These are phyloP conservation scores for Sitophilus oryzae DNA, from an alignment of 1,140 invertebrate genomes.

Conservation along the genomic window DNA sequence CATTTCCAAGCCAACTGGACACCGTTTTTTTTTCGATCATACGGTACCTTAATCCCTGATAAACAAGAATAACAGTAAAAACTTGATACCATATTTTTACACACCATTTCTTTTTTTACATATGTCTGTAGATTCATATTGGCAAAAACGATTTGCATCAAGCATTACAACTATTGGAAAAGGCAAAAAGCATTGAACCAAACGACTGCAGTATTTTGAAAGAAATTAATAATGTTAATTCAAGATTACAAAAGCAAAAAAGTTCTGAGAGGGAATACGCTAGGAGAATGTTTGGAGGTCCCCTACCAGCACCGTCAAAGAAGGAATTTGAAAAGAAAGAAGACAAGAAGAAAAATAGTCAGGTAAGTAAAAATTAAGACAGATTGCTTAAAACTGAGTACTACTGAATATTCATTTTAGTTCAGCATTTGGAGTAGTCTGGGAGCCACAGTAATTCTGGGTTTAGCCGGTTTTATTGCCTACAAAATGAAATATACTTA, in stretches of 20 bases:
- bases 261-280: constrained; percentile 38
- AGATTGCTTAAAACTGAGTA: neutral
- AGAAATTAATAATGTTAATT: constrained; percentile 30
- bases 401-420: constrained; percentile 38
- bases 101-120: neutral
- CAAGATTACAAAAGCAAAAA: constrained; percentile 37
- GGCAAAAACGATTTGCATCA: constrained; percentile 35
- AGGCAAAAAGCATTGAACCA: constrained; percentile 33
- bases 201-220: constrained; percentile 34
- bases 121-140: constrained; percentile 29
- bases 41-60: too few relatives aligned
- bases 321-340: constrained; percentile 13
- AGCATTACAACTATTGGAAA: constrained; percentile 36
- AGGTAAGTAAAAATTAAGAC: neutral
- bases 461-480: constrained; percentile 53
- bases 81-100: neutral
- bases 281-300: constrained; percentile 34
- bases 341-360: neutral
- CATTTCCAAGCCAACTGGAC: too few relatives aligned
- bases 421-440: constrained; percentile 53
- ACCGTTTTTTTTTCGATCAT: too few relatives aligned
- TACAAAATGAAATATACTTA: constrained; percentile 53
- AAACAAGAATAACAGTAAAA: too few relatives aligned
- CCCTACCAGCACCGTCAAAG: constrained; percentile 8
- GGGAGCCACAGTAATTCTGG: constrained; percentile 53